phyloP scores from a whole-genome alignment of 2,113 vertebrate genomes.

The Python bivittatus region DNA sequence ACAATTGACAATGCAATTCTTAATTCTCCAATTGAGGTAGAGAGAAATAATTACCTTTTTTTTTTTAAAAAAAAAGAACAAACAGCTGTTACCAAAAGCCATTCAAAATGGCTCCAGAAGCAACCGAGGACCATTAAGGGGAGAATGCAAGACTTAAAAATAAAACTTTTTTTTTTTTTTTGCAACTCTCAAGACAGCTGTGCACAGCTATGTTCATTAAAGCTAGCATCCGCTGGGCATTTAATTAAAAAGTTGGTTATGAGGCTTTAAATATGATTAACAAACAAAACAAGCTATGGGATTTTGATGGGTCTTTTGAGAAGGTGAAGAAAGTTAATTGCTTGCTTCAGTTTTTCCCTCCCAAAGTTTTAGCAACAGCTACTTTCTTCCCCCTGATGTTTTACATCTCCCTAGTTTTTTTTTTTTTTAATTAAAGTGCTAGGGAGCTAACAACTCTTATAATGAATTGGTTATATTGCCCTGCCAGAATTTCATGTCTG shows the following conservation, averaged over 20 bases:
- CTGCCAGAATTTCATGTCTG: not conserved
- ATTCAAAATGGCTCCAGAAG: conserved; percentile 57
- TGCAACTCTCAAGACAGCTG: conserved; percentile 52
- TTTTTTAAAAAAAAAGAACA: not conserved
- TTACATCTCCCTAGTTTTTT: not conserved
- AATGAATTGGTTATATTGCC: not conserved
- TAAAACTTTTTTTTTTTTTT: conserved; percentile 55
- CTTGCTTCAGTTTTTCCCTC: not conserved
- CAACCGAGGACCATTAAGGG: conserved; percentile 67
- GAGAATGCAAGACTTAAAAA: conserved; percentile 64
- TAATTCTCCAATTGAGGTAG: conserved; percentile 50
- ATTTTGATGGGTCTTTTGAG: conserved; percentile 20
- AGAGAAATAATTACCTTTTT: conserved; percentile 30
- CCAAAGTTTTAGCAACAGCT: not conserved
- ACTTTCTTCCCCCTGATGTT: no score
- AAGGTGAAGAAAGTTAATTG: conserved; percentile 11
- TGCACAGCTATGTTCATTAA: conserved; percentile 59
- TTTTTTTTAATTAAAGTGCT: not conserved
- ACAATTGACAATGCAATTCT: conserved; percentile 41
- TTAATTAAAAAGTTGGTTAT: conserved; percentile 67
- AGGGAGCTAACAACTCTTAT: not conserved
- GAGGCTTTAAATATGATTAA: conserved; percentile 32
- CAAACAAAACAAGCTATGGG: conserved; percentile 38
- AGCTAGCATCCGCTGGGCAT: conserved; percentile 54
- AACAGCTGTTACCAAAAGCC: conserved; percentile 58